phyloP scores from a whole-genome alignment of 2,888 invertebrate species.

The Dinocampus coccinellae region DNA sequence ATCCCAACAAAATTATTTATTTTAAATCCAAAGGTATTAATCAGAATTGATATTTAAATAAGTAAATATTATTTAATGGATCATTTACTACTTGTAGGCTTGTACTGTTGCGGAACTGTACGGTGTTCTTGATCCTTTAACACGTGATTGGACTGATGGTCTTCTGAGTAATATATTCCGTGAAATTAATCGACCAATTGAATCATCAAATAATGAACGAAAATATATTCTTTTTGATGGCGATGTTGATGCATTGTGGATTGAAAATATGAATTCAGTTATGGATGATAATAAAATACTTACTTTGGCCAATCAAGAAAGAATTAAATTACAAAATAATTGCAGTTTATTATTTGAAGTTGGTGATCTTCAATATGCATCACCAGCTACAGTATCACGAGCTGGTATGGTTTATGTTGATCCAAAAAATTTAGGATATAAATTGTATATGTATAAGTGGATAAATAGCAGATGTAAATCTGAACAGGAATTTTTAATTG shows the following conservation, averaged over 20 bases:
- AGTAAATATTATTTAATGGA: background rate
- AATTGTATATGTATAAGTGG: slow-evolving; percentile 92
- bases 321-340: slow-evolving; percentile 85
- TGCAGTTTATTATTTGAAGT: slow-evolving; percentile 91
- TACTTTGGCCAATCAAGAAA: slow-evolving; percentile 91
- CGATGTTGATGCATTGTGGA: slow-evolving; percentile 95
- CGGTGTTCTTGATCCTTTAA: slow-evolving; percentile 86
- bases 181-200: slow-evolving; percentile 85
- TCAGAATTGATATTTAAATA: background rate
- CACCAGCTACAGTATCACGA: slow-evolving; percentile 92
- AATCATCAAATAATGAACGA: slow-evolving; percentile 75
- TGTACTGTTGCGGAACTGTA: slow-evolving; percentile 91
- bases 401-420: slow-evolving; percentile 96
- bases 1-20: slow-evolving; percentile 83
- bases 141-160: slow-evolving; percentile 95
- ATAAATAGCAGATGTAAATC: slow-evolving; percentile 72
- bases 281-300: slow-evolving; percentile 95
- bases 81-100: slow-evolving; percentile 71
- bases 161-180: slow-evolving; percentile 91
- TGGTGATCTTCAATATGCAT: slow-evolving; percentile 89
- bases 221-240: slow-evolving; percentile 93
- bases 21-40: slow-evolving; percentile 85
- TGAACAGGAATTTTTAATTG: slow-evolving; percentile 69
- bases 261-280: slow-evolving; percentile 97
- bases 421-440: slow-evolving; percentile 89